Evolutionary conservation across 2,888 invertebrate genomes (phyloP).

Genomic region (Phalera bucephala): DNA sequence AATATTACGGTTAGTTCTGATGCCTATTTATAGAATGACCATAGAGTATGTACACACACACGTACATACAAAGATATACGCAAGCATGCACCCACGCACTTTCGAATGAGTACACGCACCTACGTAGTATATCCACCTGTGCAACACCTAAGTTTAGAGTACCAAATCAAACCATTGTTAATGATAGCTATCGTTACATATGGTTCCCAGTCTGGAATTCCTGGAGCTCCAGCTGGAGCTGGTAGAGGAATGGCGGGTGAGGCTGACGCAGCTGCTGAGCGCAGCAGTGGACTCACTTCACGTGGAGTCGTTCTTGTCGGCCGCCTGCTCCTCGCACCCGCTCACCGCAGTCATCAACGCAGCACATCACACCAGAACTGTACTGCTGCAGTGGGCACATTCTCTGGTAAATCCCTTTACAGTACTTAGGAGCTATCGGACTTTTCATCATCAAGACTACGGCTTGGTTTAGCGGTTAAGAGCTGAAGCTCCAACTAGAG

Average conservation of each 20-base stretch:
- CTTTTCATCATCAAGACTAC: background rate
- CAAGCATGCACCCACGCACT: too few relatives aligned
- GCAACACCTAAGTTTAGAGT: too few relatives aligned
- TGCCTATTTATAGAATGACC: too few relatives aligned
- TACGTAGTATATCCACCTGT: too few relatives aligned
- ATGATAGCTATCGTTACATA: too few relatives aligned
- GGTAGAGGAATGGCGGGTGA: slow-evolving; percentile 94
- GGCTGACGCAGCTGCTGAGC: slow-evolving; percentile 89
- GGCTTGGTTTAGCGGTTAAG: slow-evolving; percentile 20
- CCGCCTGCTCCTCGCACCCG: slow-evolving; percentile 83
- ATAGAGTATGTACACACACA: too few relatives aligned
- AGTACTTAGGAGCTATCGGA: too few relatives aligned
- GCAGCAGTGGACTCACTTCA: slow-evolving; percentile 50
- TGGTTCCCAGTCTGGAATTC: slow-evolving; percentile 87
- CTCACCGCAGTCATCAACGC: slow-evolving; percentile 78
- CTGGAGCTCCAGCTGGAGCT: slow-evolving; percentile 94
- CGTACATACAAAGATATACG: too few relatives aligned
- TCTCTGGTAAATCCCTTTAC: too few relatives aligned
- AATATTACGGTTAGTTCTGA: too few relatives aligned
- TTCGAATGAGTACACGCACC: too few relatives aligned
- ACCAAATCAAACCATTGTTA: too few relatives aligned
- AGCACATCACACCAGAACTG: slow-evolving; percentile 66
- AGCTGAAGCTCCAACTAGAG: slow-evolving; percentile 94
- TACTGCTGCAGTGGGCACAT: slow-evolving; percentile 76
- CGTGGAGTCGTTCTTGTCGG: slow-evolving; percentile 51